Percentiles rank a stretch among this genome's conserved stretches.
Conservation (phyloP, 2,888 invertebrate genomes). For the Sarcophaga rosellei region DNA sequence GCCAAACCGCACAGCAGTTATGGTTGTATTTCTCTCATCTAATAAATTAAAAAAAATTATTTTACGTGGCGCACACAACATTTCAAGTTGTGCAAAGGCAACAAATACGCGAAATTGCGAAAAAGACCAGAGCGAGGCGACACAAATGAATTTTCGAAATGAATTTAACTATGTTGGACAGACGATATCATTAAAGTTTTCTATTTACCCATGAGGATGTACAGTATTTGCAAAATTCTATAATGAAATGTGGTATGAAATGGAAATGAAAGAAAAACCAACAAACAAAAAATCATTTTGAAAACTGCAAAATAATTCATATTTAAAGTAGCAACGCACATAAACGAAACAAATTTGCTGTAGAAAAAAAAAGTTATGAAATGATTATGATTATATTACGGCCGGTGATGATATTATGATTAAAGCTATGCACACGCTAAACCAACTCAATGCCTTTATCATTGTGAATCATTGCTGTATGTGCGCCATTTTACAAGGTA, state of each 20-base stretch:
- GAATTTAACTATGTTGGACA: neutral
- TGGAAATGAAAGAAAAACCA: neutral
- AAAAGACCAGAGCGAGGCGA: neutral
- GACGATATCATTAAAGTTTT: neutral
- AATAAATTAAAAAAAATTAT: slow-evolving; percentile 58
- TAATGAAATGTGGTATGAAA: neutral
- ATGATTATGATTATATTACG: slow-evolving; percentile 42
- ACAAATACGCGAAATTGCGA: neutral
- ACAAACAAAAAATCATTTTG: neutral
- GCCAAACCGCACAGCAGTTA: slow-evolving; percentile 59
- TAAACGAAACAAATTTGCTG: slow-evolving; percentile 1
- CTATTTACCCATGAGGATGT: neutral
- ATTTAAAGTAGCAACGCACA: slow-evolving; percentile 4
- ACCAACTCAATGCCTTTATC: too few relatives aligned
- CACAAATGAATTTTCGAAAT: neutral
- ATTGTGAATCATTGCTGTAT: neutral
- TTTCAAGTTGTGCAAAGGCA: too few relatives aligned
- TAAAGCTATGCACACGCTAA: too few relatives aligned
- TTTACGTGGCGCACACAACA: slow-evolving; percentile 40
- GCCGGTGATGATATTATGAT: neutral
- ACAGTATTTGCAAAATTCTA: neutral
- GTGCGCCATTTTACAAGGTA: neutral
- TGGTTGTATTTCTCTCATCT: slow-evolving; percentile 39
- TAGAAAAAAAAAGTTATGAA: neutral
- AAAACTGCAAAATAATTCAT: slow-evolving; percentile 33